A percentile compares a stretch with the other conserved stretches of the same genome.
These are phyloP conservation scores for Tautogolabrus adspersus DNA, from an alignment of 2,113 vertebrate genomes.

Conservation along the genomic window DNA sequence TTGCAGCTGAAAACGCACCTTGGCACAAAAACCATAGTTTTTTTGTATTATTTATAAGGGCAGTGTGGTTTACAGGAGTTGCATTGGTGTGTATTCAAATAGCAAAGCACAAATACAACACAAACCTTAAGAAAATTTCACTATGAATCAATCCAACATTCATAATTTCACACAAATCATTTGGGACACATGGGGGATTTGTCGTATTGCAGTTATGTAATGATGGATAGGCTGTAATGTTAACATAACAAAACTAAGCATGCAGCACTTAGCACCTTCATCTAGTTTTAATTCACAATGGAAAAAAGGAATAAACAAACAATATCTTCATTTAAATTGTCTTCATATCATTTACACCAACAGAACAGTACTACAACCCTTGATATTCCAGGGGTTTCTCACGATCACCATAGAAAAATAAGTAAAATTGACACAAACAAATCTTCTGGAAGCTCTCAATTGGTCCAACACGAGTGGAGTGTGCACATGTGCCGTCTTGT, in stretches of 20 bases:
- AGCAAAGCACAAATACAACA: constrained; percentile 65
- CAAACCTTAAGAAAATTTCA: constrained; percentile 56
- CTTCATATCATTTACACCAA: constrained; percentile 67
- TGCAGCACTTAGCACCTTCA: constrained; percentile 76
- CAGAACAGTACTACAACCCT: constrained; percentile 55
- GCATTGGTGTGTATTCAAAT: constrained; percentile 62
- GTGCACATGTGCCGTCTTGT: constrained; percentile 54
- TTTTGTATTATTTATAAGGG: constrained; percentile 57
- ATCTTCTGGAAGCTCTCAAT: constrained; percentile 71
- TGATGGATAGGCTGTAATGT: constrained; percentile 36
- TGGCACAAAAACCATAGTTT: constrained; percentile 74
- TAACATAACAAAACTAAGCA: constrained; percentile 58
- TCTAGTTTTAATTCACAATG: constrained; percentile 65
- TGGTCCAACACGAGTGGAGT: constrained; percentile 65
- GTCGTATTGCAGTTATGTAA: constrained; percentile 54
- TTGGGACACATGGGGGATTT: constrained; percentile 51
- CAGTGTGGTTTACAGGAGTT: constrained; percentile 72
- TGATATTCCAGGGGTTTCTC: constrained; percentile 72
- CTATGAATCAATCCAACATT: constrained; percentile 62
- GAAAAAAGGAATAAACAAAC: constrained; percentile 53
- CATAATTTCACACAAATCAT: constrained; percentile 41
- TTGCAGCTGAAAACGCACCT: constrained; percentile 72
- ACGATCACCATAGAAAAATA: constrained; percentile 75
- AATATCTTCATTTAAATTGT: constrained; percentile 66
- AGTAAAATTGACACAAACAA: constrained; percentile 67